Evolutionary conservation across 2,888 invertebrate genomes (phyloP).

Genomic region (Volucella bombylans): DNA sequence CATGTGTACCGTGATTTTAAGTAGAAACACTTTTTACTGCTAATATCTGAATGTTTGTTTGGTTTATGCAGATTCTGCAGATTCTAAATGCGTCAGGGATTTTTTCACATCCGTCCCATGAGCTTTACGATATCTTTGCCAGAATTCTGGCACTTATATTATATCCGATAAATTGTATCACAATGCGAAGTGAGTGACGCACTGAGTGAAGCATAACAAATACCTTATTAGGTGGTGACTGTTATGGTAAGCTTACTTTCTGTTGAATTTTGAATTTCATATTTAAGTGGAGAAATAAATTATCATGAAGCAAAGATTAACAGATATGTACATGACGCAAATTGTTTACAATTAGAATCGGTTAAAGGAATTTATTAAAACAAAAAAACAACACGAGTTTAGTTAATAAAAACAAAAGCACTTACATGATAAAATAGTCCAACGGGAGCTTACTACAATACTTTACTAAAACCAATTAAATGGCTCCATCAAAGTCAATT

Average conservation of each 20-base stretch:
- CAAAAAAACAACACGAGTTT: conserved; percentile 3
- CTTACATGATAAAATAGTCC: conserved; percentile 14
- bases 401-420: neutral
- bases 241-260: conserved; percentile 15
- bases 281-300: neutral
- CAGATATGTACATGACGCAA: too few relatives aligned
- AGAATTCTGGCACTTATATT: neutral
- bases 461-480: conserved; percentile 32
- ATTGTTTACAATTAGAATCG: too few relatives aligned
- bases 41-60: too few relatives aligned
- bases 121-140: neutral
- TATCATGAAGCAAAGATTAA: too few relatives aligned
- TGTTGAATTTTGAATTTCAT: conserved; percentile 18
- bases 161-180: conserved; percentile 41
- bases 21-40: too few relatives aligned
- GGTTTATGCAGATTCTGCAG: neutral
- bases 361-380: conserved; percentile 12
- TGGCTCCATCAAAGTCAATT: conserved; percentile 21
- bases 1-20: too few relatives aligned
- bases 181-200: conserved; percentile 13
- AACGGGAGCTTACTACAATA: neutral
- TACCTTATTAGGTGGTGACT: neutral
- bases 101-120: conserved; percentile 28
- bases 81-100: conserved; percentile 11
- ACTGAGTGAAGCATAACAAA: conserved; percentile 18